A percentile compares a stretch with the other conserved stretches of the same genome.
Evolutionary conservation across 2,113 vertebrate species (phyloP).

Genomic region (Neolamprologus ventralis): DNA sequence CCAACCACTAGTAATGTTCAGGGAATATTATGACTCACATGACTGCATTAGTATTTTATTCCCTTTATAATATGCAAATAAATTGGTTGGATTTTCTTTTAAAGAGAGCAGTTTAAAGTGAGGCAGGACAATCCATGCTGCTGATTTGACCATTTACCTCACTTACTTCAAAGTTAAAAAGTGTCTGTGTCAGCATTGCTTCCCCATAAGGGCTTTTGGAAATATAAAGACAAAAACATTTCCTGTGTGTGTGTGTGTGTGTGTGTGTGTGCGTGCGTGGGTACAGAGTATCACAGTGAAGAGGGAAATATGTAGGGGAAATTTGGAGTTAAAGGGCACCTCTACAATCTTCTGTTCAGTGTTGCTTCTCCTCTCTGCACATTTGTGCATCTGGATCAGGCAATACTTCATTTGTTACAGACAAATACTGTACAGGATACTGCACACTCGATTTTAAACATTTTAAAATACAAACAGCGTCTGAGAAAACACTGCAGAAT

Average conservation of each 20-base stretch:
- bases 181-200: slow-evolving; percentile 49
- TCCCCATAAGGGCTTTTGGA: slow-evolving; percentile 24
- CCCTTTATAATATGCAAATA: background rate
- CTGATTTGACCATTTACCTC: slow-evolving; percentile 4
- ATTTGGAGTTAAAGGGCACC: slow-evolving; percentile 1
- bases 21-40: background rate
- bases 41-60: background rate
- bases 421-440: background rate
- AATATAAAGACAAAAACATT: slow-evolving; percentile 62
- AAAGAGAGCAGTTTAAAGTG: background rate
- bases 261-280: background rate
- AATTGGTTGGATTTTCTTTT: background rate
- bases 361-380: background rate
- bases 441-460: background rate
- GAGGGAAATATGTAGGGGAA: slow-evolving; percentile 20
- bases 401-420: background rate
- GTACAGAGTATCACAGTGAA: background rate
- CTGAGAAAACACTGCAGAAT: background rate
- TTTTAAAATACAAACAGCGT: fast-evolving
- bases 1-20: background rate
- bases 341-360: background rate
- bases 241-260: slow-evolving; percentile 24
- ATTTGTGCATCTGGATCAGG: background rate
- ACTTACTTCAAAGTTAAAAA: slow-evolving; percentile 3
- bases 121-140: background rate